A percentile compares a stretch with the other conserved stretches of the same genome.
These are phyloP conservation scores for Ranitomeya imitator DNA, from an alignment of 2,113 vertebrate genomes.

Conservation along the genomic window DNA sequence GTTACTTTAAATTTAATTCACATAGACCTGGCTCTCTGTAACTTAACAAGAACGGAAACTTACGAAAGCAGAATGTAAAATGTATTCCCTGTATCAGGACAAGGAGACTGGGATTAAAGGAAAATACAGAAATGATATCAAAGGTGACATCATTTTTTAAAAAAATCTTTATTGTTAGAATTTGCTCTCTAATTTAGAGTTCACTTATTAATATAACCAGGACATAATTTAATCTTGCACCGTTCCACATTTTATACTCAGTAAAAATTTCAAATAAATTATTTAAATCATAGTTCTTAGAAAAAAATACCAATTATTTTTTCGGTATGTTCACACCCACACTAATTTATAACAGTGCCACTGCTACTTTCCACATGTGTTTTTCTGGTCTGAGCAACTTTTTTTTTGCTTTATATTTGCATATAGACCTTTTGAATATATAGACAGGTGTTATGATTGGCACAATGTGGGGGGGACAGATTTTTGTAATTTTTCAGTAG, in stretches of 20 bases:
- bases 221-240: background rate
- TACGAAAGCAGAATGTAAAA: slow-evolving; percentile 37
- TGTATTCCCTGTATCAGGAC: background rate
- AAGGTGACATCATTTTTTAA: slow-evolving; percentile 1
- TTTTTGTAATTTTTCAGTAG: too few relatives aligned
- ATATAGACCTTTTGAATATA: too few relatives aligned
- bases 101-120: slow-evolving; percentile 1
- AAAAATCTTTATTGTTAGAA: background rate
- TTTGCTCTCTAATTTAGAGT: background rate
- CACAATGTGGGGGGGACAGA: too few relatives aligned
- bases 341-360: too few relatives aligned
- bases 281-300: background rate
- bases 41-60: slow-evolving; percentile 43
- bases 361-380: too few relatives aligned
- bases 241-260: background rate
- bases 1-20: slow-evolving; percentile 59
- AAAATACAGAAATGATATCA: slow-evolving; percentile 4
- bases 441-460: too few relatives aligned
- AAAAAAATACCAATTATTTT: too few relatives aligned
- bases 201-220: background rate
- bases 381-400: too few relatives aligned
- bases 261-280: background rate
- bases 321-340: too few relatives aligned
- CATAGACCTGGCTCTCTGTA: slow-evolving; percentile 43
- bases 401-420: too few relatives aligned